These are phyloP conservation scores for Lamproptera curius DNA, from an alignment of 2,888 invertebrate genomes.

Conservation along the genomic window DNA sequence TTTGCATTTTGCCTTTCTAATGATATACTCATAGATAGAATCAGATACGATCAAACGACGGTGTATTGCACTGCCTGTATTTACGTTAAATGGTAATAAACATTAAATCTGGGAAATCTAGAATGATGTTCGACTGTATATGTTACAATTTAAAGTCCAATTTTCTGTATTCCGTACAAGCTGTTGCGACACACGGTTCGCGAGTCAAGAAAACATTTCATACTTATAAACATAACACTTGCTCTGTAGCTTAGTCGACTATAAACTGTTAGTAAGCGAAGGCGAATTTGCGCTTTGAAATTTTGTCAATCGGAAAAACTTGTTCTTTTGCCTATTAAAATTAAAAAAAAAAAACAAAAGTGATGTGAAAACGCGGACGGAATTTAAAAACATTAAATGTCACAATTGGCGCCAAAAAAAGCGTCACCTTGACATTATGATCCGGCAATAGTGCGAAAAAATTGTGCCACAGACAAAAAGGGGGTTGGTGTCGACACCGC, in stretches of 20 bases:
- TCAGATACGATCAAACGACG: constrained; percentile 4
- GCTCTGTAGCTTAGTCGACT: constrained; percentile 65
- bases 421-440: constrained; percentile 28
- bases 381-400: constrained; percentile 8
- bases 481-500: constrained; percentile 1
- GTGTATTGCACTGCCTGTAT: constrained; percentile 43
- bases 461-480: constrained; percentile 20
- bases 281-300: constrained; percentile 40
- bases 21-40: no score
- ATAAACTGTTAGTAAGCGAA: constrained; percentile 64
- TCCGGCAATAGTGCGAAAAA: constrained; percentile 22
- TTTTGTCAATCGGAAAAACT: background rate
- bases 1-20: no score
- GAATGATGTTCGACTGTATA: constrained; percentile 34
- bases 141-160: constrained; percentile 27
- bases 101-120: constrained; percentile 28
- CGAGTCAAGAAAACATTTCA: constrained; percentile 58
- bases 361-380: background rate
- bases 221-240: constrained; percentile 70
- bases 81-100: constrained; percentile 42
- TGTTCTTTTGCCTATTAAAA: background rate
- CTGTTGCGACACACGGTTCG: constrained; percentile 61
- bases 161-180: constrained; percentile 17
- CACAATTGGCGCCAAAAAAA: constrained; percentile 18
- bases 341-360: constrained; percentile 1